A percentile compares a stretch with the other conserved stretches of the same genome.
These are phyloP conservation scores for Melanerpes formicivorus DNA, from an alignment of 2,113 vertebrate species.

Conservation along the genomic window DNA sequence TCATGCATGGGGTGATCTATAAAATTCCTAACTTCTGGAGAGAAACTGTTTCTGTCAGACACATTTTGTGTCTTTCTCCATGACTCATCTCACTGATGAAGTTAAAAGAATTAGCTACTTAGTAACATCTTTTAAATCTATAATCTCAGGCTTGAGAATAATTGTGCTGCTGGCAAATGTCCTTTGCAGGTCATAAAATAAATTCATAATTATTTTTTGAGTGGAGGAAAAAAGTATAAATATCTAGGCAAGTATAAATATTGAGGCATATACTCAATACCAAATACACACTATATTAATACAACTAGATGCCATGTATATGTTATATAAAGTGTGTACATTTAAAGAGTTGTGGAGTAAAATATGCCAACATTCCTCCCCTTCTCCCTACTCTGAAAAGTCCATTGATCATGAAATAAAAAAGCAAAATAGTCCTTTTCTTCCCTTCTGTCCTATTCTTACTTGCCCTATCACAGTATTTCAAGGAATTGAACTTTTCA, in stretches of 20 bases:
- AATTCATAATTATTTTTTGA: not conserved
- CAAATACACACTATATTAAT: not conserved
- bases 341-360: not conserved
- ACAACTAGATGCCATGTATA: not conserved
- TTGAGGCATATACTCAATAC: not conserved
- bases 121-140: not conserved
- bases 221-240: not conserved
- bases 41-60: not conserved
- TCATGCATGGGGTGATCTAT: not conserved
- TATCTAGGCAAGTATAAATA: not conserved
- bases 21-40: slow-evolving; percentile 8
- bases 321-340: not conserved
- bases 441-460: not conserved
- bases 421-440: not conserved
- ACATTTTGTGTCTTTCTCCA: not conserved
- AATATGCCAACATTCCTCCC: not conserved
- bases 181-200: not conserved
- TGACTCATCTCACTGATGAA: not conserved
- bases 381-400: not conserved
- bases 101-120: not conserved
- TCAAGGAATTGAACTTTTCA: not conserved
- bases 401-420: not conserved
- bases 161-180: not conserved
- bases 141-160: not conserved
- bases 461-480: not conserved